Evolutionary conservation across 1,140 invertebrate genomes (phyloP), one percentile per base, ranked within the genome.

Genomic region (Chironomus striatipennis): DNA sequence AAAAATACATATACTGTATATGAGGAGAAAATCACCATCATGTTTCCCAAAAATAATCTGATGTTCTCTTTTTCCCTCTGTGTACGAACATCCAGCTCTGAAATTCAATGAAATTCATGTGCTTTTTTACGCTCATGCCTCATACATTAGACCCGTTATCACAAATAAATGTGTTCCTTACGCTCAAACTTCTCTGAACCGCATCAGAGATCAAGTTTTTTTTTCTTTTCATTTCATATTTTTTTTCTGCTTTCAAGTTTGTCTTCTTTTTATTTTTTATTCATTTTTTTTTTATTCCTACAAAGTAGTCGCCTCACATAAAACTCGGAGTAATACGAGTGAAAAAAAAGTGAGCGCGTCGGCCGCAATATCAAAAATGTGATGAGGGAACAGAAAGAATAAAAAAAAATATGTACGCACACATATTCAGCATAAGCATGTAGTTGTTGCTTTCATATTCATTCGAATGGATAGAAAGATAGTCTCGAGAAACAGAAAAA

Each of bases 111-210:
- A 70, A 70, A 70, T 70, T 70, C 65, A 57, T 57, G 47, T 57
- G 47, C 12, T 57, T 57, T 34, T 34, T n/a, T 57, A 57, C 65
- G 64, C 64, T 67, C 64, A n/a, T 21, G 18, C 18, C 65, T 70
- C 65, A 18, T 70, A 70, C 65, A 57, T 57, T 15, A 17, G 17
- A 18, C 18, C 17, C 65, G 65, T 70, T 70, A 70, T 70, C 65
- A 70, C 65, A 70, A 18, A 70, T 21, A 20, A 70, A 21, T 70
- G 17, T 70, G 65, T 21, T 70, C 20, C 65, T 70, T 70, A 70
- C 65, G 65, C 65, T 70, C 65, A 70, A 70, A 70, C 65, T 70
- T 70, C 65, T 70, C 65, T 70, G 65, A 70, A 70, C 65, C 65
- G 65, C 65, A 21, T 70, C 65, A 70, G 65, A 70, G 65, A 70